These are phyloP conservation scores for Mormyrops boulengeri DNA, from an alignment of 2,797 vertebrate species.

Conservation along the genomic window DNA sequence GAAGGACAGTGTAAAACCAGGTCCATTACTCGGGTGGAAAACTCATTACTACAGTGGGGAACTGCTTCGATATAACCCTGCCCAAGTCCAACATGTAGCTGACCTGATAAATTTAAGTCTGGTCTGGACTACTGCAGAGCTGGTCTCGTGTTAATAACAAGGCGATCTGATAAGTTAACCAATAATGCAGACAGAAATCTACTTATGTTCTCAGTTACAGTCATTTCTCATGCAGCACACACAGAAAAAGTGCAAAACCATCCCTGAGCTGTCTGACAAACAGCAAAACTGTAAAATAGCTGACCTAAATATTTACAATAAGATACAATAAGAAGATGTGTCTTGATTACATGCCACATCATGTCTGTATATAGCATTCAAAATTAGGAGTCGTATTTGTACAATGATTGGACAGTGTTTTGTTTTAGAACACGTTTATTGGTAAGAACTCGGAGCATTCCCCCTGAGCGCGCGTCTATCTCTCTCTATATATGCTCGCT, in stretches of 20 bases:
- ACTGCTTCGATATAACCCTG: neutral
- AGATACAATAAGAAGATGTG: neutral
- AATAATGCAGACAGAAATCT: neutral
- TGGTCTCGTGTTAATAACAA: neutral
- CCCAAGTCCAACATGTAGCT: neutral
- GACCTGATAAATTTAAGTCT: slow-evolving; percentile 6
- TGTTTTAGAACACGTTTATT: neutral
- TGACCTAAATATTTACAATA: neutral
- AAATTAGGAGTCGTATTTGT: neutral
- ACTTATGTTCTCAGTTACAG: neutral
- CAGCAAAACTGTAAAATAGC: neutral
- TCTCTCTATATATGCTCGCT: neutral
- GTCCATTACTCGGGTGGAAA: neutral
- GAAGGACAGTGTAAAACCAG: slow-evolving; percentile 4
- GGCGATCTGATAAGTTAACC: neutral
- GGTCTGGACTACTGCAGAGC: neutral
- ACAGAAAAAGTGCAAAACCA: neutral
- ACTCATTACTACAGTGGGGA: slow-evolving; percentile 1
- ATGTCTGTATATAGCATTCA: neutral
- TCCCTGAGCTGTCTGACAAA: neutral
- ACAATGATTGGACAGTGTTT: neutral
- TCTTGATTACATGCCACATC: neutral
- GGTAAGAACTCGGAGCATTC: neutral
- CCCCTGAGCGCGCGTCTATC: neutral
- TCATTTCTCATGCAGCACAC: neutral